Conservation (phyloP, 2,113 vertebrate genomes). For the Seriola quinqueradiata region DNA sequence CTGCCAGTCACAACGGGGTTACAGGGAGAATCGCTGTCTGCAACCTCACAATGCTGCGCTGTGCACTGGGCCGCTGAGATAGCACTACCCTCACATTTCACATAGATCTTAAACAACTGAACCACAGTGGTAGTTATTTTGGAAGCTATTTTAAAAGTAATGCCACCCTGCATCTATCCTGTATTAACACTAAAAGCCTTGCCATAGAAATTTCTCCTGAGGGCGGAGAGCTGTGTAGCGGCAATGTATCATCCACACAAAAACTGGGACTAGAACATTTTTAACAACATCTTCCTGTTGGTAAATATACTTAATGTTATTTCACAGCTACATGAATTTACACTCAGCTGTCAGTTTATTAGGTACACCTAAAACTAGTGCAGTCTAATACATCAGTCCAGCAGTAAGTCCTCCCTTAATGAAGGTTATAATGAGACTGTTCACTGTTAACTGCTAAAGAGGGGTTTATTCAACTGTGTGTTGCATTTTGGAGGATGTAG, state of each 20-base stretch:
- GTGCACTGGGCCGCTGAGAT: slow-evolving; percentile 51
- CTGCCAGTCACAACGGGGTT: slow-evolving; percentile 76
- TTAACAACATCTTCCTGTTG: slow-evolving; percentile 5
- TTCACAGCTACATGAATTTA: not conserved
- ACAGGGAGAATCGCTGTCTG: slow-evolving; percentile 54
- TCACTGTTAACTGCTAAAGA: too few species aligned
- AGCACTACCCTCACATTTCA: slow-evolving; percentile 17
- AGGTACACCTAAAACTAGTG: too few species aligned
- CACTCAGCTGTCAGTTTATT: not conserved
- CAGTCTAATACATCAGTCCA: too few species aligned
- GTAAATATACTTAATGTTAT: not conserved
- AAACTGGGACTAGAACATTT: slow-evolving; percentile 31
- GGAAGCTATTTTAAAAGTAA: slow-evolving; percentile 37
- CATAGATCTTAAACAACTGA: slow-evolving; percentile 30
- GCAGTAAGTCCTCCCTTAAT: too few species aligned
- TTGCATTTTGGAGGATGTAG: too few species aligned
- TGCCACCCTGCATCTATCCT: slow-evolving; percentile 24
- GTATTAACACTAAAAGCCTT: slow-evolving; percentile 37
- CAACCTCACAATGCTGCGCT: slow-evolving; percentile 52
- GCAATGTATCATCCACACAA: slow-evolving; percentile 34
- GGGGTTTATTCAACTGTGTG: too few species aligned
- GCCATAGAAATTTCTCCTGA: slow-evolving; percentile 28
- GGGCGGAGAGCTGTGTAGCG: not conserved
- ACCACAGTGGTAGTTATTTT: slow-evolving; percentile 35
- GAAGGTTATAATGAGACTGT: too few species aligned